A percentile compares a stretch with the other conserved stretches of the same genome.
Conservation (phyloP, 2,113 vertebrate species). For the Psilopogon haemacephalus region DNA sequence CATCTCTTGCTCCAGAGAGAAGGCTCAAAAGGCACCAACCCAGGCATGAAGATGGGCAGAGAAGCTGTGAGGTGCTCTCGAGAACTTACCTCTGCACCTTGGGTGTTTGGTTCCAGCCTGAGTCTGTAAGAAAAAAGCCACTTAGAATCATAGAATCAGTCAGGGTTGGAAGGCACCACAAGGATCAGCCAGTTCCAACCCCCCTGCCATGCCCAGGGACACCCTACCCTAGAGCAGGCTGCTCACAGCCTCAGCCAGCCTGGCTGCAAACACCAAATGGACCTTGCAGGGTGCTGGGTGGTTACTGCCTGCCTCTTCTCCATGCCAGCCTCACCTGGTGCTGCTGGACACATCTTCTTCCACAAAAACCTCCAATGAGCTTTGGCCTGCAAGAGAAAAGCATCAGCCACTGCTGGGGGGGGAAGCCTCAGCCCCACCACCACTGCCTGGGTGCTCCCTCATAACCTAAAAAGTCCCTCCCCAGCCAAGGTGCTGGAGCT, state of each 20-base stretch:
- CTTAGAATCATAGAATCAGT: too few relatives aligned
- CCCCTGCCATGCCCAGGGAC: too few relatives aligned
- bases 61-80: fast-evolving
- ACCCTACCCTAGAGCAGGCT: too few relatives aligned
- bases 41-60: too few relatives aligned
- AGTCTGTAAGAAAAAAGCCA: not conserved
- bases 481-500: not conserved
- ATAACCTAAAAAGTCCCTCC: too few relatives aligned
- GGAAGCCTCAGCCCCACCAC: too few relatives aligned
- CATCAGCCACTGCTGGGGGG: too few relatives aligned
- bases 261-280: too few relatives aligned
- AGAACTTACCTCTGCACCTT: conserved; percentile 1
- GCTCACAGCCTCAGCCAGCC: too few relatives aligned
- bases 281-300: not conserved
- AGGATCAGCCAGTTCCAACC: too few relatives aligned
- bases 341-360: conserved; percentile 59
- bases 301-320: not conserved
- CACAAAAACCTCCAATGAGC: conserved; percentile 71
- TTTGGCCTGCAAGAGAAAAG: conserved; percentile 66
- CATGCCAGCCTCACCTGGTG: conserved; percentile 47
- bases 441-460: too few relatives aligned
- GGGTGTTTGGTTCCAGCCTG: not conserved
- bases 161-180: too few relatives aligned
- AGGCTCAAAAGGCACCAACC: not conserved
- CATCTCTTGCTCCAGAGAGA: fast-evolving